Evolutionary conservation across 2,888 invertebrate species (phyloP), one percentile per base, ranked within the genome.

Genomic region (Fragum sueziense): DNA sequence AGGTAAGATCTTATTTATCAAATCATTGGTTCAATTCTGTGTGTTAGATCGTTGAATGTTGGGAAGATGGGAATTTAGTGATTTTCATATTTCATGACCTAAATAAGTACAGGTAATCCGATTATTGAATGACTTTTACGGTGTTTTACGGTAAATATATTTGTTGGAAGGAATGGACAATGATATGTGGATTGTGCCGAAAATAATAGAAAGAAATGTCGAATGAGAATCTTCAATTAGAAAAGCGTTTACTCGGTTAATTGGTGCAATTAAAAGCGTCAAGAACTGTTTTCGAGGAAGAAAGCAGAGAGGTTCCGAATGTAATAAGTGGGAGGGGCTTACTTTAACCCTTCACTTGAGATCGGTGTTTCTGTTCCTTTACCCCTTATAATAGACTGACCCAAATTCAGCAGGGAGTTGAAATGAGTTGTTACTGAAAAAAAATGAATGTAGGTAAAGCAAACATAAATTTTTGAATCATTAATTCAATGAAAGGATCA

Each of bases 251-350:
- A n/a, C n/a, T n/a, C n/a, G n/a, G n/a, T n/a, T n/a, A n/a, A 25
- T 17, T n/a, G 9, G 57, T 57, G 9, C n/a, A 9, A 9, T 57
- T 25, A 9, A 25, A 9, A 57, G 7, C 7, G 20, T 9, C 7
- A 57, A 57, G 9, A 57, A 41, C 9, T 69, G 52, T 52, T 69
- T 34, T 69, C 31, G 52, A 69, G 51, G 69, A 52, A 52, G 70
- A 70, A 34, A 54, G 17, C 51, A 2, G 31, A 70, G n/a, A 22
- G n/a, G 14, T 34, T 34, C 57, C 54, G 34, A 54, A 33, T 7
- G 31, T 6, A 29, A 31, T 6, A 14, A 57, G 57, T 70, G 70
- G 70, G 70, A n/a, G 70, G 54, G 54, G 70, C 70, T 34, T 57
- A 25, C 25, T 41, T 41, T 41, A 41, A 41, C 17, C 9, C 17